A percentile compares a stretch with the other conserved stretches of the same genome.
phyloP scores from a whole-genome alignment of 2,797 vertebrate genomes.

The Heterohyrax brucei region DNA sequence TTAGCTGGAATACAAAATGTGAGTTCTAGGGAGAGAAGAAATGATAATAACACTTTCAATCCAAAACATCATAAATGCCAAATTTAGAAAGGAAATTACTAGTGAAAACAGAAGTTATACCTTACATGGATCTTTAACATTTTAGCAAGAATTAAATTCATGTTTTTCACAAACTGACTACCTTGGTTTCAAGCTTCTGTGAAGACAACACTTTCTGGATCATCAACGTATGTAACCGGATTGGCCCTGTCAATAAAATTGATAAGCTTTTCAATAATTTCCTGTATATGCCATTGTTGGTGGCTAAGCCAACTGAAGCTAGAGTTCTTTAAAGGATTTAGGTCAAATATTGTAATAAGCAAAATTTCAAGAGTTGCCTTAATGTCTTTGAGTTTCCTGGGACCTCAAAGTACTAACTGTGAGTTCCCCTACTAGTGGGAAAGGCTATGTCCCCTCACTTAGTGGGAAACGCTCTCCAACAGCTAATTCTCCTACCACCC shows the following conservation, averaged over 20 bases:
- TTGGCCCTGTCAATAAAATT: background rate
- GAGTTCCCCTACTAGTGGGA: too few species aligned
- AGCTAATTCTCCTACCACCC: too few species aligned
- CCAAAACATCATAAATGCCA: background rate
- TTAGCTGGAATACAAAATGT: background rate
- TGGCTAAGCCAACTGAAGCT: background rate
- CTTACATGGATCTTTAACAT: slow-evolving; percentile 24
- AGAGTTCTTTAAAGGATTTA: background rate
- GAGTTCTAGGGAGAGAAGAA: background rate
- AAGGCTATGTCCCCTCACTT: too few species aligned
- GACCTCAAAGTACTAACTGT: too few species aligned
- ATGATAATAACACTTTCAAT: background rate
- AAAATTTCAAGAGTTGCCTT: too few species aligned
- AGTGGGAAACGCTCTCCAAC: too few species aligned
- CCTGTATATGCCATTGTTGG: background rate
- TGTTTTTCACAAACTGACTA: background rate
- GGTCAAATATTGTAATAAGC: background rate
- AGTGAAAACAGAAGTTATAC: background rate
- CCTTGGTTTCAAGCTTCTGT: background rate
- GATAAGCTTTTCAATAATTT: slow-evolving; percentile 15
- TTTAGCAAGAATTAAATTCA: slow-evolving; percentile 2
- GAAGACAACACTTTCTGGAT: background rate
- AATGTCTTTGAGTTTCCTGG: too few species aligned
- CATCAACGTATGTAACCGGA: background rate
- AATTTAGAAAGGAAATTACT: slow-evolving; percentile 19